These are phyloP conservation scores for Plestiodon gilberti DNA, from an alignment of 2,113 vertebrate species.

Conservation along the genomic window DNA sequence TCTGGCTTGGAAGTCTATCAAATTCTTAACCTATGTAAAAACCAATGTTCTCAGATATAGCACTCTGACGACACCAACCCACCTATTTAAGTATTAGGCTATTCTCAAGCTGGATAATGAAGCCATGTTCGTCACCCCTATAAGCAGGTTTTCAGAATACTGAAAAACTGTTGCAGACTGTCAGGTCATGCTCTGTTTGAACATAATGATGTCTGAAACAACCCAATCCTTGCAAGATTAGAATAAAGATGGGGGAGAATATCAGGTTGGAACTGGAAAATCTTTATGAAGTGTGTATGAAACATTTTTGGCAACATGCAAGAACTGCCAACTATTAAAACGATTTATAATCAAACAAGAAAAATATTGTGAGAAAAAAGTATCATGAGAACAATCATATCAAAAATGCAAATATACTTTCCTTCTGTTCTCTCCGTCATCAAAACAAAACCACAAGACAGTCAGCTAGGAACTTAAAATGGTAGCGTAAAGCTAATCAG, in stretches of 20 bases:
- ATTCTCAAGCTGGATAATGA: not conserved
- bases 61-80: not conserved
- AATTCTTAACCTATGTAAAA: not conserved
- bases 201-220: not conserved
- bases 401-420: not conserved
- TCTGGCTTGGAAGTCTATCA: not conserved
- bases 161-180: not conserved
- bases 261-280: not conserved
- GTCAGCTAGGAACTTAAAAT: too few species aligned
- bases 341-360: not conserved
- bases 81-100: not conserved
- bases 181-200: not conserved
- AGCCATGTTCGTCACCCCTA: not conserved
- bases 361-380: not conserved
- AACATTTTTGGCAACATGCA: not conserved
- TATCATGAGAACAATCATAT: not conserved
- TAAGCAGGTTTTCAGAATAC: not conserved
- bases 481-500: not conserved
- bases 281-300: not conserved
- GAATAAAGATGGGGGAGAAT: not conserved
- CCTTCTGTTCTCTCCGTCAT: not conserved
- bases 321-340: not conserved
- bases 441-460: not conserved
- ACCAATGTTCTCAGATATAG: not conserved
- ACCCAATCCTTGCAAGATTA: fast-evolving